phyloP scores from a whole-genome alignment of 2,113 vertebrate genomes.

The Sorex fumeus region DNA sequence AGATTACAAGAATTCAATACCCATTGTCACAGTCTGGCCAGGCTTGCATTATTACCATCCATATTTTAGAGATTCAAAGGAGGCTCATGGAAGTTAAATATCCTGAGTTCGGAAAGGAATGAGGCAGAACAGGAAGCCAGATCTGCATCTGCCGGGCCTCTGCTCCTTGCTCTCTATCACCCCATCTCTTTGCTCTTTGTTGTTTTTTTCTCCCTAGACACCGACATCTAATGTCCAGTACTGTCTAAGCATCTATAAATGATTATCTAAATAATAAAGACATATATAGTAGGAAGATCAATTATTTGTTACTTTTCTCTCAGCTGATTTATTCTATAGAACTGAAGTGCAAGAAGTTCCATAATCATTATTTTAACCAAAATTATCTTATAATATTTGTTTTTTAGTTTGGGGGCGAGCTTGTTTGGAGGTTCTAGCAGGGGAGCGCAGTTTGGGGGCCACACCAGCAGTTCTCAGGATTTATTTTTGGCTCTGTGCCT shows the following conservation, averaged over 20 bases:
- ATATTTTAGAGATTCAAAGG: conserved; percentile 24
- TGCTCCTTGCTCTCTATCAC: background rate
- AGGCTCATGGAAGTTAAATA: background rate
- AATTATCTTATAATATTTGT: background rate
- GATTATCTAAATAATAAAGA: background rate
- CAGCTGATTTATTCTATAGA: background rate
- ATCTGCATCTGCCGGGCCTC: rapidly evolving
- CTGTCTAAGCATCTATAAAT: background rate
- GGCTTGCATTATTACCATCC: background rate
- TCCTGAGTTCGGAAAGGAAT: background rate
- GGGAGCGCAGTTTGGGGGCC: too few species aligned
- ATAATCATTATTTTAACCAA: background rate
- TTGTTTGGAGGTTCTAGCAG: too few species aligned
- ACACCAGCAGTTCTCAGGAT: too few species aligned
- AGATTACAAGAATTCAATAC: background rate
- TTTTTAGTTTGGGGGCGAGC: too few species aligned
- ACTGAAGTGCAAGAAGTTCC: background rate
- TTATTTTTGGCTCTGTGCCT: too few species aligned
- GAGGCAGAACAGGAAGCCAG: too few species aligned
- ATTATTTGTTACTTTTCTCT: conserved; percentile 6
- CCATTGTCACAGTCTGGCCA: background rate
- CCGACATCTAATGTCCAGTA: background rate
- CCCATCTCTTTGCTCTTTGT: background rate
- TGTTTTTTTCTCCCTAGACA: background rate
- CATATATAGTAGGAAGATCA: background rate